phyloP scores from a whole-genome alignment of 92 coral and sea anemone species.

The Palythoa grandiflora region DNA sequence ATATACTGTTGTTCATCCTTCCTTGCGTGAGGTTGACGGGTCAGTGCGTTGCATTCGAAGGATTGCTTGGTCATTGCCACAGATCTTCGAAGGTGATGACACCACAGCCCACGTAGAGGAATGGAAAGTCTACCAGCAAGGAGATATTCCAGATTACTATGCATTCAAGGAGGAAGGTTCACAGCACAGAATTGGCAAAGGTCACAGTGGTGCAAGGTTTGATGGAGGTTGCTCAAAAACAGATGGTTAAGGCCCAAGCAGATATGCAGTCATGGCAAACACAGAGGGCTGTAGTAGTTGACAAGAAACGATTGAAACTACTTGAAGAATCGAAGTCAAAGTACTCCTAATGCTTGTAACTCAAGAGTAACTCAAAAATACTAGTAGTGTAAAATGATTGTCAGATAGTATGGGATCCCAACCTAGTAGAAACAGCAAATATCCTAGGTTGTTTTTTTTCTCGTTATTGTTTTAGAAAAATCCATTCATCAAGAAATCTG shows the following conservation, averaged over 20 bases:
- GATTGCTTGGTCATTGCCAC: background rate
- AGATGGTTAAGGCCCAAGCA: constrained; percentile 31
- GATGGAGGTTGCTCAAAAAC: constrained; percentile 24
- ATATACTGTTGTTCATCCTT: constrained; percentile 20
- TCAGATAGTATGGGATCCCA: constrained; percentile 27
- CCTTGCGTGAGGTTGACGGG: constrained; percentile 19
- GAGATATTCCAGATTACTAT: constrained; percentile 22
- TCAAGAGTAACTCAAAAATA: background rate
- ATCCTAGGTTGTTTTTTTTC: background rate
- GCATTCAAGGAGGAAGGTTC: constrained; percentile 19
- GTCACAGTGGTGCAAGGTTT: constrained; percentile 29
- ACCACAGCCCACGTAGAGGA: constrained; percentile 16
- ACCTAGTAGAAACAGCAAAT: constrained; percentile 1
- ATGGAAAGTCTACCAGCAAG: constrained; percentile 8
- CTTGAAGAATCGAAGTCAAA: too few species aligned
- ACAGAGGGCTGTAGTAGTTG: constrained; percentile 6
- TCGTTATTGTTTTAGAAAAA: constrained; percentile 7
- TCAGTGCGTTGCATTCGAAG: constrained; percentile 10
- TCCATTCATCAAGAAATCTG: constrained; percentile 7
- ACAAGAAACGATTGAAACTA: background rate
- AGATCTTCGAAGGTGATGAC: background rate
- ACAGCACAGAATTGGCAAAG: constrained; percentile 21
- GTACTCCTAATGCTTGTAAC: background rate
- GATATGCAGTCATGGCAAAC: constrained; percentile 23
- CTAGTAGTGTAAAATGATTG: constrained; percentile 19